Evolutionary conservation across 1,140 invertebrate species (phyloP).

Genomic region (Pseudachorutes palmiensis): DNA sequence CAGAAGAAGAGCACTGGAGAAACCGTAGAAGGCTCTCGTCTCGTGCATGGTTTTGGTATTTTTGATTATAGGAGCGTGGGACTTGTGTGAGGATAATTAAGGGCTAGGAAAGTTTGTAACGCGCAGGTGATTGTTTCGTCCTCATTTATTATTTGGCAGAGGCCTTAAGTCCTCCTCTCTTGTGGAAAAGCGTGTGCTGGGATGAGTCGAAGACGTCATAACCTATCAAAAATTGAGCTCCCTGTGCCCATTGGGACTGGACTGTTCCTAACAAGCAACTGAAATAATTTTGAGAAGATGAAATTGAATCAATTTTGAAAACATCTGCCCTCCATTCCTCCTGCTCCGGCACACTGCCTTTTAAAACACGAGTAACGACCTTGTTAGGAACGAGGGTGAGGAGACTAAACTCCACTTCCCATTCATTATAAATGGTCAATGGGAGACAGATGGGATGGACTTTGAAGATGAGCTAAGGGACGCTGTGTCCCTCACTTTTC

Average conservation of each 20-base stretch:
- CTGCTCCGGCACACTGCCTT: not conserved
- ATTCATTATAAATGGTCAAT: slow-evolving; percentile 10
- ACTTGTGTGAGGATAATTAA: slow-evolving; percentile 5
- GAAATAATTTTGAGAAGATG: slow-evolving; percentile 1
- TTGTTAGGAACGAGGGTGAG: not conserved
- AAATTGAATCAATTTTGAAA: slow-evolving; percentile 5
- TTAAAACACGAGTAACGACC: slow-evolving; percentile 3
- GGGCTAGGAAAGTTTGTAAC: too few relatives aligned
- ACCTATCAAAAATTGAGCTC: too few relatives aligned
- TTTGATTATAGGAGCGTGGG: slow-evolving; percentile 4
- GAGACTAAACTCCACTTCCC: not conserved
- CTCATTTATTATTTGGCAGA: too few relatives aligned
- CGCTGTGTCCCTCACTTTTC: not conserved
- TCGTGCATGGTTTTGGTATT: not conserved
- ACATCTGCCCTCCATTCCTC: not conserved
- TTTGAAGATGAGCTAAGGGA: not conserved
- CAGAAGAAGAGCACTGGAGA: too few relatives aligned
- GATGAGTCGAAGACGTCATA: too few relatives aligned
- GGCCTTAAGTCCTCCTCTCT: too few relatives aligned
- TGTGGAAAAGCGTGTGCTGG: too few relatives aligned
- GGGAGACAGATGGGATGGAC: not conserved
- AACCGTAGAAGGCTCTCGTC: too few relatives aligned
- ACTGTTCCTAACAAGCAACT: not conserved
- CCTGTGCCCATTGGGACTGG: too few relatives aligned
- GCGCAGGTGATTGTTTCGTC: too few relatives aligned